These are phyloP conservation scores for Agriopis leucophaearia DNA, from an alignment of 2,888 invertebrate genomes.

Conservation along the genomic window DNA sequence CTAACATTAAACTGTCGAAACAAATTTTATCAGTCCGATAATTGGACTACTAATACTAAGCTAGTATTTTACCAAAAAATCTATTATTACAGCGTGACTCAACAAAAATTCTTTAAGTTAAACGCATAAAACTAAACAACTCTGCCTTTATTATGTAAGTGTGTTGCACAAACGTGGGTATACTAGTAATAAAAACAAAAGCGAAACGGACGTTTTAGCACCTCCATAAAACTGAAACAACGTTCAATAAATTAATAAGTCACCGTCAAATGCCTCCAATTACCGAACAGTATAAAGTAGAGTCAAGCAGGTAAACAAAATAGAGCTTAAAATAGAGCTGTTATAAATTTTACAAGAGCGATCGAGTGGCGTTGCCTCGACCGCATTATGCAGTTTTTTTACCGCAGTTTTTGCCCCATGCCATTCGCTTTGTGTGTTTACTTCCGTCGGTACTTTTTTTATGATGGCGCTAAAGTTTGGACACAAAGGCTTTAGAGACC, in stretches of 20 bases:
- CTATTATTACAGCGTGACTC: slow-evolving; percentile 12
- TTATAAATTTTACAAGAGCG: slow-evolving; percentile 85
- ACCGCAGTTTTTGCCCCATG: slow-evolving; percentile 75
- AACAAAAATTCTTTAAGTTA: slow-evolving; percentile 1
- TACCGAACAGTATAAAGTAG: slow-evolving; percentile 78
- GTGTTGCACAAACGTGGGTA: slow-evolving; percentile 38
- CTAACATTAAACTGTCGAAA: too few species aligned
- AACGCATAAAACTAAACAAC: slow-evolving; percentile 5
- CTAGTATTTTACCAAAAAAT: background rate
- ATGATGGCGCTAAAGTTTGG: slow-evolving; percentile 80
- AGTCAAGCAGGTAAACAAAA: slow-evolving; percentile 84
- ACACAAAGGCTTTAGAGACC: slow-evolving; percentile 70
- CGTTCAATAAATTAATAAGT: slow-evolving; percentile 85
- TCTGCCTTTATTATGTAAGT: slow-evolving; percentile 8
- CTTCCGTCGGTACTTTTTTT: slow-evolving; percentile 82
- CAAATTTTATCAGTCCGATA: too few species aligned
- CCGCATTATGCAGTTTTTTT: slow-evolving; percentile 83
- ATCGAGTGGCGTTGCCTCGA: slow-evolving; percentile 70
- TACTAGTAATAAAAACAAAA: slow-evolving; percentile 58
- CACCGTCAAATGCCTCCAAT: slow-evolving; percentile 84
- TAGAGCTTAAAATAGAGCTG: slow-evolving; percentile 85
- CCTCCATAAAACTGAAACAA: slow-evolving; percentile 80
- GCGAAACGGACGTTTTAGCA: slow-evolving; percentile 77
- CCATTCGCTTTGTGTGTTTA: slow-evolving; percentile 82
- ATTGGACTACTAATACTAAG: too few species aligned